Evolutionary conservation across 2,888 invertebrate genomes (phyloP), one percentile per base, ranked within the genome.

Genomic region (Harpalus rufipes): DNA sequence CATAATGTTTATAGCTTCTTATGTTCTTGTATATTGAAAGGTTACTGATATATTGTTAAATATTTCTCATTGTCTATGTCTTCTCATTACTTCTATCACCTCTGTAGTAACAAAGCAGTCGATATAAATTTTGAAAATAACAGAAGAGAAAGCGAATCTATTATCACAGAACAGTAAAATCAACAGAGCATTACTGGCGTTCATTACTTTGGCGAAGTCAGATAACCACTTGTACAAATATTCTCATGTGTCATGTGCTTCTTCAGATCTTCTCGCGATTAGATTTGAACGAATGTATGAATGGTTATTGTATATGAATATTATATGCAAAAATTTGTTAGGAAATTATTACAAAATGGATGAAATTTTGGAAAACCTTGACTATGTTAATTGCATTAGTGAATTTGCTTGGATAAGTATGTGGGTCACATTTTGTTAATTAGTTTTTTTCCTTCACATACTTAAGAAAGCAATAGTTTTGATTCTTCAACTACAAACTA

Each of bases 161-260:
- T 83, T 74, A 83, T 83, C 59, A 83, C 83, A 83, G 83, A 83
- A 74, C 74, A 83, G 83, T 83, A 83, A 83, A 83, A 83, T 83
- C 83, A 83, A 41, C 76, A 44, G 83, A 83, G 74, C 83, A 83
- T 83, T 82, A 83, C 83, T 58, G 68, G 14, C 21, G 82, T 82
- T 82, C 68, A 39, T 81, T 81, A 68, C 51, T 18, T 61, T 63
- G 32, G 1, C 32, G 10, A 51, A 8, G 44, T 44, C 44, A 44
- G 44, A 32, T 32, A 4, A 32, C 44, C 10, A 51, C 44, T 3
- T 80, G 18, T 25, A 80, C 41, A 59, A 81, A 65, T 41, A 65
- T 78, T 78, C 58, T 56, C 72, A 74, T 74, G 44, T 12, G n/a
- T 39, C 14, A 14, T 21, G 10, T 10, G 10, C 44, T 74, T n/a